Percentiles rank a stretch among this genome's conserved stretches.
Evolutionary conservation across 2,113 vertebrate genomes (phyloP).

Genomic region (Picathartes gymnocephalus): DNA sequence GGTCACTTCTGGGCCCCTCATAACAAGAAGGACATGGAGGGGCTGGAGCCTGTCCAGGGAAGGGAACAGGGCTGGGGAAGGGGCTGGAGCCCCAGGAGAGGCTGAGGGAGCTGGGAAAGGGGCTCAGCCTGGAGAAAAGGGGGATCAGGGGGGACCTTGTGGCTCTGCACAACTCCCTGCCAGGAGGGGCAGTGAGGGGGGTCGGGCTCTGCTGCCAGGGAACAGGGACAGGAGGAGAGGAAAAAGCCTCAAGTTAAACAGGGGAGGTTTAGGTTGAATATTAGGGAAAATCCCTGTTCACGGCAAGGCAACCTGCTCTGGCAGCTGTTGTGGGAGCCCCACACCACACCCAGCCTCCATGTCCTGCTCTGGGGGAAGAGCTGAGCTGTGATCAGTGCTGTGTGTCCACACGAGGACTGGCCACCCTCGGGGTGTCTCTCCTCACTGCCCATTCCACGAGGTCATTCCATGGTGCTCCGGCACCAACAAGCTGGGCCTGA

Average conservation of each 20-base stretch:
- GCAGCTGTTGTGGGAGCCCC: neutral
- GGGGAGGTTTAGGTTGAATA: rapidly evolving
- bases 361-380: neutral
- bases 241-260: rapidly evolving
- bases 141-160: neutral
- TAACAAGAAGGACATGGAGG: rapidly evolving
- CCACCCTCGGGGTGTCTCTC: neutral
- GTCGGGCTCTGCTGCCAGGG: neutral
- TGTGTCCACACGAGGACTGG: neutral
- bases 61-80: neutral
- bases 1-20: rapidly evolving
- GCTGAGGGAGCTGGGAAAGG: neutral
- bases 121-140: too few species aligned
- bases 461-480: neutral
- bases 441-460: neutral
- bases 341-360: neutral
- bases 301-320: neutral
- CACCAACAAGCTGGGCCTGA: rapidly evolving
- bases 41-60: rapidly evolving
- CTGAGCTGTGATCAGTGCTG: neutral
- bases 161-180: neutral
- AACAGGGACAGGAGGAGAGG: neutral
- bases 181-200: neutral
- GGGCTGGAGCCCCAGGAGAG: neutral
- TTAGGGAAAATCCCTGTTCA: neutral